These are phyloP conservation scores for Habropoda laboriosa DNA, from an alignment of 1,140 invertebrate genomes.

Conservation along the genomic window DNA sequence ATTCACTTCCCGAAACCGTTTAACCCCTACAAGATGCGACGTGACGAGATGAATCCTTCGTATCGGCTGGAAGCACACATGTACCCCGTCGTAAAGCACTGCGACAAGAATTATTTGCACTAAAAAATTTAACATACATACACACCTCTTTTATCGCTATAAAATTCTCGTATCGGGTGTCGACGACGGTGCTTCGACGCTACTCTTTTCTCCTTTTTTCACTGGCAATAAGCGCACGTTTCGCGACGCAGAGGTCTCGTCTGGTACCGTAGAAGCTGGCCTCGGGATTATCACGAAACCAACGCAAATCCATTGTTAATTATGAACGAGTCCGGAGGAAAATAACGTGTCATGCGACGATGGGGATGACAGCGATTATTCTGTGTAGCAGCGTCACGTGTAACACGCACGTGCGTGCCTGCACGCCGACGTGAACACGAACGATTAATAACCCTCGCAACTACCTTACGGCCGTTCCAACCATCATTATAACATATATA, in stretches of 20 bases:
- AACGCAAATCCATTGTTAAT: slow-evolving; percentile 62
- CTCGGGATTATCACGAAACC: slow-evolving; percentile 53
- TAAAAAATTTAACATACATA: too few relatives aligned
- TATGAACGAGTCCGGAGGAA: slow-evolving; percentile 58
- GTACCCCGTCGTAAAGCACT: too few relatives aligned
- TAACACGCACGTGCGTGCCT: slow-evolving; percentile 41
- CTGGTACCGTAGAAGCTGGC: slow-evolving; percentile 23
- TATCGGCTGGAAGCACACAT: too few relatives aligned
- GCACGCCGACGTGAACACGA: neutral
- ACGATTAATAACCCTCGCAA: slow-evolving; percentile 20
- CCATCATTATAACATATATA: too few relatives aligned
- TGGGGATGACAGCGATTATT: slow-evolving; percentile 55
- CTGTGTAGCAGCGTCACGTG: slow-evolving; percentile 47
- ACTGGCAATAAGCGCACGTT: neutral
- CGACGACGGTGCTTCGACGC: neutral
- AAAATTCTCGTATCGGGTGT: too few relatives aligned
- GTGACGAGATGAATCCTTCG: too few relatives aligned
- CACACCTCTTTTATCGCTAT: neutral
- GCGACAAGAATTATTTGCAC: too few relatives aligned
- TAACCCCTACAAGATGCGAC: too few relatives aligned
- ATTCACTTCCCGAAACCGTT: too few relatives aligned
- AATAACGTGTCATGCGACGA: slow-evolving; percentile 60
- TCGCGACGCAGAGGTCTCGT: neutral
- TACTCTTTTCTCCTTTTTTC: too few relatives aligned
- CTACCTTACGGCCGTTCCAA: neutral